Base-by-base conservation (phyloP, 2,797 vertebrate genomes). In the Micrastur ruficollis region DNA sequence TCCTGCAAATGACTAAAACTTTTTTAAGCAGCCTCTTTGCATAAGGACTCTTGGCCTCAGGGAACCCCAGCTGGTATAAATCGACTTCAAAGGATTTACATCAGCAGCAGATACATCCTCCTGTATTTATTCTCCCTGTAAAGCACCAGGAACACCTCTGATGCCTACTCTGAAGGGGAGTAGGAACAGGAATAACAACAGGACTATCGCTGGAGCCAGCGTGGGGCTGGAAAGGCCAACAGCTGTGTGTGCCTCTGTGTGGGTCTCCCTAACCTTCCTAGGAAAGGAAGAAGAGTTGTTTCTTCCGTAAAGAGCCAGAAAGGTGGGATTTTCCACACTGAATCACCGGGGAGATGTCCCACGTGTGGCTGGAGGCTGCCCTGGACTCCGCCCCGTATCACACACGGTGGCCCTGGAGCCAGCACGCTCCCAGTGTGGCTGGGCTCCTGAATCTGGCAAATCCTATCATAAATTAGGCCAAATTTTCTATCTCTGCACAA, bases 31-130 rank as follows among this genome's bases (percentile, higher is more conserved):
- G 61, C 78, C 32, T 81, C 70, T 96, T 90, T 91, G 82, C 89
- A 93, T 93, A 55, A 93, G 75, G 94, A 15, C 91, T 96, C 86
- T 56, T 85, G 92, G 95, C 95, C 94, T 55, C 49, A 12, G 91
- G 90, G 94, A 96, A 5, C 76, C 86, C 84, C 93, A 75, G 93
- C 91, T 82, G 90, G 93, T 63, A 78, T 38, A 40, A 40, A 73
- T 56, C 9, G 6, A 84, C 86, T 95, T 93, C 95, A 96, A 86
- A 96, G 88, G 55, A 0, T 55, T 89, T 81, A 49, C 95, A 90
- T 13, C 71, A 38, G 89, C 76, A 27, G 86, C 86, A 90, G 56
- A 86, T 81, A 61, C 68, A 23, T 53, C 72, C 86, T 88, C 53
- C 80, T 40, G 76, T 9, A 61, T 93, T 89, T 74, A 12, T 87